Evolutionary conservation across 2,113 vertebrate genomes (phyloP).

Genomic region (Steatornis caripensis): DNA sequence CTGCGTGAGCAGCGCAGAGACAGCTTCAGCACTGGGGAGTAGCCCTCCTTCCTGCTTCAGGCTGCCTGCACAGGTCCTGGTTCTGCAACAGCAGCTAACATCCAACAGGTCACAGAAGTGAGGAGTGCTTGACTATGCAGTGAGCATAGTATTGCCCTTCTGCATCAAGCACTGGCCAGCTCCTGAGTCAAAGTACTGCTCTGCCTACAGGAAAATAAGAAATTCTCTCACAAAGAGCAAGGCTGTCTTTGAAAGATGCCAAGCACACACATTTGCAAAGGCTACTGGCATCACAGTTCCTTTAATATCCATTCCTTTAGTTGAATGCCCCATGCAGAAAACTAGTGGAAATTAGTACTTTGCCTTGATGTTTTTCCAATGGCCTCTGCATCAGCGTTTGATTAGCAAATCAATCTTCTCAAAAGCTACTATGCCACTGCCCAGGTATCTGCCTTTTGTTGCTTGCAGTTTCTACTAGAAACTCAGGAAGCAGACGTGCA

Average conservation of each 20-base stretch:
- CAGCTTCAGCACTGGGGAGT: not conserved
- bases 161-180: not conserved
- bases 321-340: not conserved
- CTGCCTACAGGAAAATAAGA: not conserved
- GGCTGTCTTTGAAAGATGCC: not conserved
- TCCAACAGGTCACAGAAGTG: fast-evolving
- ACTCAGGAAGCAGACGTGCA: not conserved
- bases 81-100: fast-evolving
- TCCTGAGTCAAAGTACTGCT: not conserved
- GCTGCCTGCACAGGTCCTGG: not conserved
- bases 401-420: not conserved
- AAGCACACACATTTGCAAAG: not conserved
- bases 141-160: not conserved
- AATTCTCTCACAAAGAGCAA: not conserved
- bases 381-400: not conserved
- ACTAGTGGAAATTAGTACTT: not conserved
- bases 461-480: not conserved
- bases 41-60: not conserved
- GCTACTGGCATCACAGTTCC: not conserved
- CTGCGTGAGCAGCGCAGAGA: fast-evolving
- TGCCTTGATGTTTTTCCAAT: not conserved
- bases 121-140: not conserved
- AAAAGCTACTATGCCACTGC: not conserved
- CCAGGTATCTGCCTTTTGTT: not conserved
- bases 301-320: not conserved